Conservation (phyloP, 1,140 invertebrate species). For the Goniozus legneri region DNA sequence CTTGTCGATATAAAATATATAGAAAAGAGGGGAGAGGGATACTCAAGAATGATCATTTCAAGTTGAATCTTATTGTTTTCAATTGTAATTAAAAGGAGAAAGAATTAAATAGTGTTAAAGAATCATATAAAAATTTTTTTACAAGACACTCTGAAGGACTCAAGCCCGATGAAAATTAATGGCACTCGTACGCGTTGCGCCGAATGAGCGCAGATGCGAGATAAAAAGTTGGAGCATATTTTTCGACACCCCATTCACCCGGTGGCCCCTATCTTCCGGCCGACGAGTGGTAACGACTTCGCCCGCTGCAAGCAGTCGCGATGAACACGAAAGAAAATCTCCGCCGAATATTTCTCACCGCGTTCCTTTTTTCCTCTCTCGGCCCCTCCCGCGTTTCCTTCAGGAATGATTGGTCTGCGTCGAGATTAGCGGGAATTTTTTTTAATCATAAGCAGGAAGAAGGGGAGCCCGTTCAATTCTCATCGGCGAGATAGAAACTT, state of each 20-base stretch:
- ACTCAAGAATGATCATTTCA: too few relatives aligned
- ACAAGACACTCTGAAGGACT: neutral
- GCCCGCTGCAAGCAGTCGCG: conserved; percentile 1
- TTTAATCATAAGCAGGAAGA: conserved; percentile 15
- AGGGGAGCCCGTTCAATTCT: too few relatives aligned
- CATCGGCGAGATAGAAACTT: neutral
- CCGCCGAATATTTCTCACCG: conserved; percentile 24
- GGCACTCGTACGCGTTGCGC: conserved; percentile 10
- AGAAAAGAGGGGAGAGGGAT: too few relatives aligned
- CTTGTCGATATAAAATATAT: too few relatives aligned
- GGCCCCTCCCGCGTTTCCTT: conserved; percentile 5
- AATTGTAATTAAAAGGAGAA: too few relatives aligned
- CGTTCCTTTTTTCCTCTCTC: too few relatives aligned
- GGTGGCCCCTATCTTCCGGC: conserved; percentile 16
- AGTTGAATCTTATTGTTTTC: too few relatives aligned
- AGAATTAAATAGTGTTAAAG: too few relatives aligned
- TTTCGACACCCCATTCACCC: conserved; percentile 33
- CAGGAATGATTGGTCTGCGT: conserved; percentile 12
- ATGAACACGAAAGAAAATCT: conserved; percentile 14
- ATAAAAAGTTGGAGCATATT: conserved; percentile 43
- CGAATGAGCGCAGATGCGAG: conserved; percentile 27
- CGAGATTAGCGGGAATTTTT: conserved; percentile 15
- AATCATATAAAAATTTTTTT: too few relatives aligned
- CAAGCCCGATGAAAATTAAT: conserved; percentile 32
- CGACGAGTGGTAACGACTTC: conserved; percentile 25